Conservation (phyloP, 1,140 invertebrate genomes). For the Metaphire vulgaris region DNA sequence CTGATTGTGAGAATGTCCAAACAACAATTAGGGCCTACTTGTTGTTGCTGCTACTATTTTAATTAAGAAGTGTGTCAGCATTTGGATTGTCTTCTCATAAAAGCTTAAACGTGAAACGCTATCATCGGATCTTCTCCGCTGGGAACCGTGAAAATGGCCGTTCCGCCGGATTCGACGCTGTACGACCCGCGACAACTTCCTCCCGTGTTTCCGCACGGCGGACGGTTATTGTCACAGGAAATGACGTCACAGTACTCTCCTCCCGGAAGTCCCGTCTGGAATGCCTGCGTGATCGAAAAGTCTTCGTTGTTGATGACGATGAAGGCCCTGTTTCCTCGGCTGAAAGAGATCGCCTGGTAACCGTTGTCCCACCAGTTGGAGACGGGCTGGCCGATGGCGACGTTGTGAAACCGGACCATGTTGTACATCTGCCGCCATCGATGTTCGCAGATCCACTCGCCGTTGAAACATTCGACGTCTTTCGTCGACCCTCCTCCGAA, state of each 20-base stretch:
- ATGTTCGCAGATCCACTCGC: slow-evolving; percentile 73
- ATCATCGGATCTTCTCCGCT: no score
- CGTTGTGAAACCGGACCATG: slow-evolving; percentile 65
- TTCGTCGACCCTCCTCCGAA: slow-evolving; percentile 59
- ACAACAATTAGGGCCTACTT: no score
- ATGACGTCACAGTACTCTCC: slow-evolving; percentile 26
- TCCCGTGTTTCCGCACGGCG: not conserved
- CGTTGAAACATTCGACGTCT: slow-evolving; percentile 60
- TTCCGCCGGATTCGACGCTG: no score
- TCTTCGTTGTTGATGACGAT: slow-evolving; percentile 44
- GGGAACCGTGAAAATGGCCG: no score
- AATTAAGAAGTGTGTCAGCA: no score
- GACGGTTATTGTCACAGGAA: not conserved
- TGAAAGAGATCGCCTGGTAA: slow-evolving; percentile 12
- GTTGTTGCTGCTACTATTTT: no score
- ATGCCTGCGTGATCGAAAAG: slow-evolving; percentile 1
- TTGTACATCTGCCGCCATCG: slow-evolving; percentile 69
- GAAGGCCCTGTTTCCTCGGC: slow-evolving; percentile 32
- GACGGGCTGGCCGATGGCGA: slow-evolving; percentile 32
- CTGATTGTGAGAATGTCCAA: no score
- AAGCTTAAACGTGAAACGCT: no score
- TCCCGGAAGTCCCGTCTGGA: slow-evolving; percentile 21
- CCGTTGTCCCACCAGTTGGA: slow-evolving; percentile 24
- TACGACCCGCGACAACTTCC: no score
- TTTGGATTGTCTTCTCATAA: no score